These are phyloP conservation scores for Menura novaehollandiae DNA, from an alignment of 2,113 vertebrate genomes.

Conservation along the genomic window DNA sequence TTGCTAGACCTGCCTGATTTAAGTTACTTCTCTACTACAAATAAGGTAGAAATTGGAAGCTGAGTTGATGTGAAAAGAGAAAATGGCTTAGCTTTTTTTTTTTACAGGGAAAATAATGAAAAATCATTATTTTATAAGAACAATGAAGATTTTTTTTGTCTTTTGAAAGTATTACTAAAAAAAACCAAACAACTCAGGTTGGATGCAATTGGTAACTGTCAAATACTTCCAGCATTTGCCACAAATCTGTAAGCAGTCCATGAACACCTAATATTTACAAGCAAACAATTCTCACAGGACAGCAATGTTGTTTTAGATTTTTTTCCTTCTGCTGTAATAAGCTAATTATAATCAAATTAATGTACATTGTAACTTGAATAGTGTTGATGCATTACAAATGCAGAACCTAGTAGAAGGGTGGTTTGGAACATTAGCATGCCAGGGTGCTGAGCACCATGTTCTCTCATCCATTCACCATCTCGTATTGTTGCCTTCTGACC, in stretches of 20 bases:
- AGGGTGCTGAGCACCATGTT: neutral
- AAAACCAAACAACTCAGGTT: neutral
- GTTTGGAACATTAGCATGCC: neutral
- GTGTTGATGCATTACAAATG: neutral
- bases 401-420: neutral
- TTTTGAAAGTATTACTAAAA: neutral
- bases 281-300: neutral
- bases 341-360: neutral
- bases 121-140: neutral
- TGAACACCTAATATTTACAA: neutral
- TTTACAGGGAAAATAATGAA: neutral
- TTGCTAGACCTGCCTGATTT: neutral
- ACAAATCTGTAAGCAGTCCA: neutral
- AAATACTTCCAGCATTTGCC: neutral
- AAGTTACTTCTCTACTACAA: neutral
- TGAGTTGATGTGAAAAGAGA: neutral
- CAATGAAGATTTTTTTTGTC: neutral
- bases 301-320: neutral
- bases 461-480: neutral
- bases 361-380: neutral
- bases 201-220: neutral
- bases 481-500: too few relatives aligned
- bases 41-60: neutral
- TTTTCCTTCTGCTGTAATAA: neutral
- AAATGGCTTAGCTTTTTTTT: neutral